Base-by-base conservation (phyloP, 2,888 invertebrate species). In the Bruchidius siliquastri region DNA sequence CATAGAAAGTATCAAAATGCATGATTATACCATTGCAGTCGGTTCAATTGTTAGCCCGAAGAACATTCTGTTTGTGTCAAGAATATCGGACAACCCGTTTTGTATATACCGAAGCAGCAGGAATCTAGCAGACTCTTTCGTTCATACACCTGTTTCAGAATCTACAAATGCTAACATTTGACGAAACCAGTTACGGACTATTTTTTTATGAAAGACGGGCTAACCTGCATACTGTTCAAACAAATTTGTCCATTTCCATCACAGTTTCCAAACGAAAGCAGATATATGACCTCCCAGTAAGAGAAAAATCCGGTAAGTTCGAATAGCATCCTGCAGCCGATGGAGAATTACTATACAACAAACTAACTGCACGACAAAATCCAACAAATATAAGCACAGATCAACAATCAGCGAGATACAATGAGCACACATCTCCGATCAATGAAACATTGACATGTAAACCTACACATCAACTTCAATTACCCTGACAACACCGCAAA, bases 91-190 rank as follows among this genome's bases (percentile, higher is more conserved):
- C 22, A 74, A 74, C 32, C 71, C 67, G 72, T 70, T 72, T 8
- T 72, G 72, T 21, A 67, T 72, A 22, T 68, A 72, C 32, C 30
- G 71, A 8, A 70, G 21, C 10, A 72, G 70, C 22, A 18, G n/a
- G n/a, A n/a, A n/a, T n/a, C 20, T 21, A 69, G 78, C 77, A 6
- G 75, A 78, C 67, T 18, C 74, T 68, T 68, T 79, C 20, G 74
- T 80, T n/a, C 67, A 77, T 66, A 0, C 8, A 20, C 22, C 68
- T 4, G 10, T n/a, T 21, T 21, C 21, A 68, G 22, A 21, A 10
- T 68, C 68, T 22, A 21, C 22, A 20, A 21, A 1, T 1, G n/a
- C 0, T 68, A 21, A 2, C 21, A 22, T 68, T 68, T 13, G 68
- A 68, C 1, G 68, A 68, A 10, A 68, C 21, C 68, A 22, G 1